These are phyloP conservation scores for Rhodophaea formosa DNA, from an alignment of 2,888 invertebrate genomes.

Conservation along the genomic window DNA sequence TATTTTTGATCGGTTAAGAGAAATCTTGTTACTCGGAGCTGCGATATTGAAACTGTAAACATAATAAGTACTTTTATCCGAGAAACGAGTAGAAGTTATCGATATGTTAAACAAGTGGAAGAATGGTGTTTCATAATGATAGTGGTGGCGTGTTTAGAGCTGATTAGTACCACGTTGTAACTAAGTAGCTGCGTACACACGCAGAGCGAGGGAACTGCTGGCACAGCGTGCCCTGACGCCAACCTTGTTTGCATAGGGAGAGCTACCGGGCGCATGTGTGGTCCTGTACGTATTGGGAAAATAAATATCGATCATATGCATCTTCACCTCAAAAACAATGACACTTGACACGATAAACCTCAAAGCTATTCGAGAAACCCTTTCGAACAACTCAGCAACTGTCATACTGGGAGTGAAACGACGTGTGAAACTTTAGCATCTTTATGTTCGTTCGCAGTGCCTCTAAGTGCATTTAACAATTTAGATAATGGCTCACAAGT, in stretches of 20 bases:
- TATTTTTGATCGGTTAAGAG: constrained; percentile 12
- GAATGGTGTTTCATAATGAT: constrained; percentile 71
- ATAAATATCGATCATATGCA: constrained; percentile 22
- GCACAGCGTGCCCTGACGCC: constrained; percentile 53
- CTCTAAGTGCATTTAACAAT: constrained; percentile 68
- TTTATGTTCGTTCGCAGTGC: constrained; percentile 45
- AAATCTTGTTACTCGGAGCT: constrained; percentile 22
- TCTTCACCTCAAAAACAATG: constrained; percentile 16
- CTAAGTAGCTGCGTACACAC: constrained; percentile 63
- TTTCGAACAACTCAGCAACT: constrained; percentile 33
- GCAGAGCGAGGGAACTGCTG: constrained; percentile 48
- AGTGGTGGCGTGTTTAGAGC: constrained; percentile 66
- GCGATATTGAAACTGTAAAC: constrained; percentile 38
- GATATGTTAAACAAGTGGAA: constrained; percentile 64
- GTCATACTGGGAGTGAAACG: constrained; percentile 41
- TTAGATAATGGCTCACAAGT: constrained; percentile 63
- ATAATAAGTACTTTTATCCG: constrained; percentile 47
- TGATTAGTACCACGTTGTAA: constrained; percentile 61
- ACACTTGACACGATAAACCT: constrained; percentile 23
- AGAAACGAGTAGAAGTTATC: constrained; percentile 60
- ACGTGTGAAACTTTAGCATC: constrained; percentile 45
- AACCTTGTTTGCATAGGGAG: constrained; percentile 64
- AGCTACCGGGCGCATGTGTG: constrained; percentile 64
- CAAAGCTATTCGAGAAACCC: constrained; percentile 26
- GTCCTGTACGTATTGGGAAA: constrained; percentile 48